These are phyloP conservation scores for Atta texana DNA, from an alignment of 1,140 invertebrate genomes.

Conservation along the genomic window DNA sequence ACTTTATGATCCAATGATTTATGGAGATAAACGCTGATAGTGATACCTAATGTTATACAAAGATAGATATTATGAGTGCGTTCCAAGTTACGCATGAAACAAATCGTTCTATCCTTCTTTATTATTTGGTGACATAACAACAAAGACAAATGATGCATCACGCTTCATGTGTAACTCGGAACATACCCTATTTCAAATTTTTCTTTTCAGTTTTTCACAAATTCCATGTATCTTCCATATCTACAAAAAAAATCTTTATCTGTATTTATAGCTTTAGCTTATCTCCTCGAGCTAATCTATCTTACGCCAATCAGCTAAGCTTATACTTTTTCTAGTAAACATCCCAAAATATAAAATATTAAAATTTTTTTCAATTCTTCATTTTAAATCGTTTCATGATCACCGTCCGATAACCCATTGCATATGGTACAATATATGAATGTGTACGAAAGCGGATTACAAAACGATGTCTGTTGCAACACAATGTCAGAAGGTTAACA, in stretches of 20 bases:
- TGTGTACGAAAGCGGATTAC: not conserved
- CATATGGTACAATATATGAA: not conserved
- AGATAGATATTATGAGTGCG: not conserved
- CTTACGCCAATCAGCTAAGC: too few species aligned
- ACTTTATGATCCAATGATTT: not conserved
- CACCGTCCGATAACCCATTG: not conserved
- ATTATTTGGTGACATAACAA: too few species aligned
- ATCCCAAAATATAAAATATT: not conserved
- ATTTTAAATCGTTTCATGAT: not conserved
- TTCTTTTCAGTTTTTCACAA: not conserved
- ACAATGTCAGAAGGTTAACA: constrained; percentile 19
- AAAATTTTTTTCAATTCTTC: not conserved
- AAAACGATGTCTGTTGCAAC: constrained; percentile 44
- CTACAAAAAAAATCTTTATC: not conserved
- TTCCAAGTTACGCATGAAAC: too few species aligned
- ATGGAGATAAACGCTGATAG: not conserved
- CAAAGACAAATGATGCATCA: too few species aligned
- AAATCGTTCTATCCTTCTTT: too few species aligned
- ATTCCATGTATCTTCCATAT: not conserved
- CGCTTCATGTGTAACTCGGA: too few species aligned
- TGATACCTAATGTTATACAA: too few species aligned
- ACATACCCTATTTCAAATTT: not conserved
- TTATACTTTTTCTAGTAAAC: not conserved
- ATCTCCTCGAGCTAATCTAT: not conserved
- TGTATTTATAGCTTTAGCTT: not conserved